Percentiles rank a stretch among this genome's conserved stretches.
Conservation (phyloP, 1,140 invertebrate genomes). For the Euborellia annulipes region DNA sequence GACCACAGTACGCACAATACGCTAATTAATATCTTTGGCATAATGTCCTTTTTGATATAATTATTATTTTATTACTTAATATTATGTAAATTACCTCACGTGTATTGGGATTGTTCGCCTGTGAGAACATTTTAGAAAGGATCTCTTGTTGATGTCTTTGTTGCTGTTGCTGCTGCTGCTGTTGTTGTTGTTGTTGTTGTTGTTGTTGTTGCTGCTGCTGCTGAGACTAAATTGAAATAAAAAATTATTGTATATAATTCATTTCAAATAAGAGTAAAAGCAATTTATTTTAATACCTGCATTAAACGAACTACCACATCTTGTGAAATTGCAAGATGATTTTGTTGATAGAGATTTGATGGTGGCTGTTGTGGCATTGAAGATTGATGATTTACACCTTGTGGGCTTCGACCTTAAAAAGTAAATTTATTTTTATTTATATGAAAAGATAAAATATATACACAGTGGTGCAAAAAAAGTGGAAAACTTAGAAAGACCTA, state of each 20-base stretch:
- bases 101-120: too few species aligned
- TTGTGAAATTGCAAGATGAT: not conserved
- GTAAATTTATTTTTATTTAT: too few species aligned
- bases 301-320: not conserved
- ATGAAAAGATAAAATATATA: too few species aligned
- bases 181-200: constrained; percentile 24
- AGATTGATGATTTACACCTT: not conserved
- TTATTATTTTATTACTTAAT: too few species aligned
- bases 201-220: constrained; percentile 27
- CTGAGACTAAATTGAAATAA: constrained; percentile 1
- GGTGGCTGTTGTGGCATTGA: not conserved
- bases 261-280: too few species aligned
- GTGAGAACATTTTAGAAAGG: constrained; percentile 27
- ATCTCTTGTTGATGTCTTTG: constrained; percentile 29
- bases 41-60: too few species aligned
- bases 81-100: too few species aligned
- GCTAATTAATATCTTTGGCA: too few species aligned
- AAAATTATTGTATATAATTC: not conserved
- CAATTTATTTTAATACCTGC: not conserved
- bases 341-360: not conserved
- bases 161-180: constrained; percentile 8
- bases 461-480: too few species aligned
- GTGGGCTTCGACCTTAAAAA: not conserved
- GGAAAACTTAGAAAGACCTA: too few species aligned
- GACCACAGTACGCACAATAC: too few species aligned